phyloP scores from a whole-genome alignment of 53 echinoderm and acorn worm genomes.

The Arbacia lixula region DNA sequence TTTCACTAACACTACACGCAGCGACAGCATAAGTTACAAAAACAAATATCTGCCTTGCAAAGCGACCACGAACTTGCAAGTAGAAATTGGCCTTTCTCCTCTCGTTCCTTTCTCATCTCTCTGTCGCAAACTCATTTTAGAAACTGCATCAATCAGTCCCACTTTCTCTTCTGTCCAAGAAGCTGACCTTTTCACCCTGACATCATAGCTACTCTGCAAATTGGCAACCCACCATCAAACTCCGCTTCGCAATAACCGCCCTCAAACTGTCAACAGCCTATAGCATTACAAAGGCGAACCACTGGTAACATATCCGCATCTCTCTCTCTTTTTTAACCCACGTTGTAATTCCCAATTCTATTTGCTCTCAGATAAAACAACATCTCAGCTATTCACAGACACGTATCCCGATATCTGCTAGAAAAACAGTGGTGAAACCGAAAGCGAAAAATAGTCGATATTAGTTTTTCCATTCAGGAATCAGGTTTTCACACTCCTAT shows the following conservation, averaged over 20 bases:
- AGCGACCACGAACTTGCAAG: too few species aligned
- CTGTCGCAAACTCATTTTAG: constrained; percentile 17
- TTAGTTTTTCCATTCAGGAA: not conserved
- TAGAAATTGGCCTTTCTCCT: too few species aligned
- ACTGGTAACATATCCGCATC: too few species aligned
- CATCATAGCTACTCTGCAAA: constrained; percentile 17
- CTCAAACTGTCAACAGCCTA: constrained; percentile 41
- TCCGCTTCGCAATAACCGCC: constrained; percentile 39
- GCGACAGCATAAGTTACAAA: too few species aligned
- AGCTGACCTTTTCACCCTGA: constrained; percentile 24
- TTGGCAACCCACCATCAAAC: constrained; percentile 27
- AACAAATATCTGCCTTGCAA: too few species aligned
- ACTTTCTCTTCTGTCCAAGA: constrained; percentile 21
- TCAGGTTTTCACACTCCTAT: too few species aligned
- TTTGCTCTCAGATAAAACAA: too few species aligned
- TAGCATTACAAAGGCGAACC: constrained; percentile 8
- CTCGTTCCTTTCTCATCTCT: too few species aligned
- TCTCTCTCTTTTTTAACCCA: too few species aligned
- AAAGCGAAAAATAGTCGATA: constrained; percentile 22
- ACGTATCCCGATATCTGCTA: not conserved
- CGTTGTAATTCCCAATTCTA: too few species aligned
- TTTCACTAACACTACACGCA: too few species aligned
- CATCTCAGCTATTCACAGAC: too few species aligned
- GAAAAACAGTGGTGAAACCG: not conserved
- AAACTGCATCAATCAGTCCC: constrained; percentile 25